Evolutionary conservation across 2,797 vertebrate species (phyloP).

Genomic region (Helostoma temminkii): DNA sequence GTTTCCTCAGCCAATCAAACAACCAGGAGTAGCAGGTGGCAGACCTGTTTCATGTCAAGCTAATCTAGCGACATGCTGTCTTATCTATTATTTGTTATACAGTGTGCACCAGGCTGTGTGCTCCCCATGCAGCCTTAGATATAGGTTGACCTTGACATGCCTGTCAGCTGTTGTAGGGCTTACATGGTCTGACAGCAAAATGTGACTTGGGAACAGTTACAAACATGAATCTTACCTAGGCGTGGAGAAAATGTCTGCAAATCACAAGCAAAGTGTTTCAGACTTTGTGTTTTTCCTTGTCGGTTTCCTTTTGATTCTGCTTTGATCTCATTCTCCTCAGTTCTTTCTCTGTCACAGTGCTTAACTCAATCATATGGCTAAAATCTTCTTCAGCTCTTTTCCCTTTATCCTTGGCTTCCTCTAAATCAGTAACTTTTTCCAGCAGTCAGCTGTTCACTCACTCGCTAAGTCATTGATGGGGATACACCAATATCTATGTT

Average conservation of each 20-base stretch:
- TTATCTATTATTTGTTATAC: conserved; percentile 58
- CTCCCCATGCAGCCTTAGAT: conserved; percentile 28
- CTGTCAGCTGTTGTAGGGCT: conserved; percentile 32
- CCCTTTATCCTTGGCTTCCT: conserved; percentile 25
- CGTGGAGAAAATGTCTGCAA: conserved; percentile 22
- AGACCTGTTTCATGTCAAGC: conserved; percentile 32
- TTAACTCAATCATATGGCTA: conserved; percentile 12
- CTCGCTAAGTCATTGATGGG: not conserved
- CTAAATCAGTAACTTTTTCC: conserved; percentile 1
- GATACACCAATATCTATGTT: not conserved
- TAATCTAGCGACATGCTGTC: conserved; percentile 50
- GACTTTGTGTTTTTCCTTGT: conserved; percentile 27
- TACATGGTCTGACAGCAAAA: conserved; percentile 25
- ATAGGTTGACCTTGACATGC: conserved; percentile 35
- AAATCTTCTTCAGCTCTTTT: conserved; percentile 10
- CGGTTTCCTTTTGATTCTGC: conserved; percentile 30
- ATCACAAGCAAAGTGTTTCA: conserved; percentile 29
- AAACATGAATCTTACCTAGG: conserved; percentile 17
- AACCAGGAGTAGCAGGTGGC: not conserved
- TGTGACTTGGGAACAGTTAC: conserved; percentile 18
- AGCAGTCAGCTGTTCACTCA: conserved; percentile 9
- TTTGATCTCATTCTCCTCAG: conserved; percentile 32
- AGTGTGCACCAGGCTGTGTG: conserved; percentile 26
- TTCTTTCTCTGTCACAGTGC: conserved; percentile 22
- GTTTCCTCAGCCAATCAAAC: conserved; percentile 28